Conservation (phyloP, 1,140 invertebrate genomes). For the Ectropis grisescens region DNA sequence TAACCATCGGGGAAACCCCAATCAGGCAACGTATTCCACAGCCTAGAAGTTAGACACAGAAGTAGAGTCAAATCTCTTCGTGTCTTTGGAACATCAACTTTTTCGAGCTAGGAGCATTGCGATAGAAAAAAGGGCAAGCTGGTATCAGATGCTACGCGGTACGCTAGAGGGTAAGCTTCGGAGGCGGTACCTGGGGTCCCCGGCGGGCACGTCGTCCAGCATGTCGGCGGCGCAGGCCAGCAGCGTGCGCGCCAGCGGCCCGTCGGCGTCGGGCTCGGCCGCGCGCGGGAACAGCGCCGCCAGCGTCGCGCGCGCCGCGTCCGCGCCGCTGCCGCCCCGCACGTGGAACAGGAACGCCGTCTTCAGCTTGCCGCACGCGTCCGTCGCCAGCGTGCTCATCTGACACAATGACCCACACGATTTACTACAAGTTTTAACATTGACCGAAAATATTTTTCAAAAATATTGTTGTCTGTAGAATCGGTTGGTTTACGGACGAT, state of each 20-base stretch:
- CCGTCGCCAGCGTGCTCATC: constrained; percentile 30
- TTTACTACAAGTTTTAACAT: too few relatives aligned
- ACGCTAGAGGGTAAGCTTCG: background rate
- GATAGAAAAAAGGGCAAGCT: too few relatives aligned
- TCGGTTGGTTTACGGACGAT: too few relatives aligned
- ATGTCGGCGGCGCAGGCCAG: constrained; percentile 82
- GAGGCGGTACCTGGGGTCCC: constrained; percentile 83
- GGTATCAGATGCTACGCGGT: too few relatives aligned
- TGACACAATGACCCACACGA: constrained; percentile 7
- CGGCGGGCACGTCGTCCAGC: constrained; percentile 88
- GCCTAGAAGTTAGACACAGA: too few relatives aligned
- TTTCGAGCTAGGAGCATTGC: too few relatives aligned
- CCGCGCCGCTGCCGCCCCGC: constrained; percentile 46
- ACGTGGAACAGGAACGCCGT: constrained; percentile 83
- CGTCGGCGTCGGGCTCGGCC: constrained; percentile 63
- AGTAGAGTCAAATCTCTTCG: too few relatives aligned
- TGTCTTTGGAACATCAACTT: too few relatives aligned
- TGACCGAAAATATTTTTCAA: too few relatives aligned
- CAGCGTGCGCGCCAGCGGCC: constrained; percentile 77
- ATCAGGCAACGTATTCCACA: too few relatives aligned
- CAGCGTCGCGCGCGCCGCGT: constrained; percentile 76
- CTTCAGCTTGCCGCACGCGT: constrained; percentile 74
- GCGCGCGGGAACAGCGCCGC: constrained; percentile 76
- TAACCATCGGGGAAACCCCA: too few relatives aligned
- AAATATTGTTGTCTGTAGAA: too few relatives aligned